A percentile compares a stretch with the other conserved stretches of the same genome.
Conservation (phyloP, 1,140 invertebrate species). For the Papilio machaon region DNA sequence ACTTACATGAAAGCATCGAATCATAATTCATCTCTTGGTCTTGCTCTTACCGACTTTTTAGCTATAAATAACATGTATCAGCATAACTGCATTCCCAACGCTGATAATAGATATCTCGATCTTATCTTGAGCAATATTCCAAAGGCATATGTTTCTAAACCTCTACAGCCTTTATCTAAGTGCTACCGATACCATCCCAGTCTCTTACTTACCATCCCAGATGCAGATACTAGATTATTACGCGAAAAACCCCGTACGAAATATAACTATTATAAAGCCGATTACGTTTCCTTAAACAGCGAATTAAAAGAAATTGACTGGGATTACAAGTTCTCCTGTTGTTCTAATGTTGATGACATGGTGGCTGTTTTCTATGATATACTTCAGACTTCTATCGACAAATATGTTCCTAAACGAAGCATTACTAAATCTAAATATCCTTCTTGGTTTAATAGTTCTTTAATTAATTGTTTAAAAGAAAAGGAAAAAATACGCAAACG, state of each 20-base stretch:
- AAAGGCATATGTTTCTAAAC: neutral
- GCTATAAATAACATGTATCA: conserved; percentile 37
- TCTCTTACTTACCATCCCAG: neutral
- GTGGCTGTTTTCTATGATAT: conserved; percentile 6
- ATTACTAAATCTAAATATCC: neutral
- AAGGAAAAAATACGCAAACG: conserved; percentile 4
- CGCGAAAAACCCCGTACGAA: neutral
- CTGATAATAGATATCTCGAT: conserved; percentile 29
- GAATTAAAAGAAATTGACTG: too few relatives aligned
- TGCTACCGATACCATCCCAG: neutral
- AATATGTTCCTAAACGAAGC: neutral
- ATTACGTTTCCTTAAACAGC: neutral
- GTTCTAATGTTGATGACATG: neutral
- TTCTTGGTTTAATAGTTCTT: neutral
- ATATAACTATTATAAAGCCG: neutral
- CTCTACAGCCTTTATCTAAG: neutral
- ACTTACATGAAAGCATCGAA: neutral
- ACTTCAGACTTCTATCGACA: conserved; percentile 2
- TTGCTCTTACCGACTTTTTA: conserved; percentile 35
- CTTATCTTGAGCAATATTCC: conserved; percentile 23
- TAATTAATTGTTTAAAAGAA: neutral
- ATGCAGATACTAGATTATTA: neutral
- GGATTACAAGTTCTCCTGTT: neutral
- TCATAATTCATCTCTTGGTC: conserved; percentile 23
- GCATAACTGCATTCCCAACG: conserved; percentile 29